Base-by-base conservation (phyloP, 2,113 vertebrate genomes). In the Montifringilla adamsi region DNA sequence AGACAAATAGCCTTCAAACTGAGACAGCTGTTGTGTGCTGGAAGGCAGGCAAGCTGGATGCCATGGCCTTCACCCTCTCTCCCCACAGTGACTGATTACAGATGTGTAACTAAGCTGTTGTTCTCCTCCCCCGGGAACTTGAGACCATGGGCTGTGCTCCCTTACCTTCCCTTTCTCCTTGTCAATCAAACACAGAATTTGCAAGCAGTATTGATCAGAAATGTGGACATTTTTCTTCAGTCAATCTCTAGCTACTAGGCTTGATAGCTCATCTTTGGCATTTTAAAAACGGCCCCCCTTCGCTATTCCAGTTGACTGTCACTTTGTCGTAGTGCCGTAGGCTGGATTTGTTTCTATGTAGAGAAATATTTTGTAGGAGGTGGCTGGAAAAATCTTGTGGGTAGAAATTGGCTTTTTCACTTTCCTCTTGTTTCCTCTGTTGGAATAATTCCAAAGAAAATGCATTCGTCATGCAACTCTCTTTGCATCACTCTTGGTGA, bases 391-490 rank as follows among this genome's bases (percentile, higher is more conserved):
- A 91, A 77, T 69, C 74, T 70, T 70, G 35, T 83, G 75, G 49
- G 55, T 69, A 39, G 67, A 93, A 95, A 95, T 66, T 19, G 39
- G 31, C 46, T 94, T 93, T 93, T 94, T 83, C 53, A 39, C 59
- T 88, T 87, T 67, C 19, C 16, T 94, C 44, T 94, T 94, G 70
- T 93, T 95, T 94, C 70, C 21, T 88, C 53, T 90, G 53, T 85
- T 95, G 94, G 74, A 91, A 73, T 94, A 93, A 94, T 93, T 95
- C 93, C 87, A 91, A 95, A 77, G 90, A 79, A 96, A 94, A 97
- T 94, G 72, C 78, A 91, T 89, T 95, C 91, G 93, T 95, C 87
- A 63, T 96, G 70, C 82, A 83, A 84, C 89, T 97, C 74, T 89
- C 56, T 94, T 74, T 95, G 70, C 75, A 74, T 95, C 1, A 17